Evolutionary conservation across 1,140 invertebrate genomes (phyloP), one percentile per base, ranked within the genome.

Genomic region (Chironomus striatipennis): DNA sequence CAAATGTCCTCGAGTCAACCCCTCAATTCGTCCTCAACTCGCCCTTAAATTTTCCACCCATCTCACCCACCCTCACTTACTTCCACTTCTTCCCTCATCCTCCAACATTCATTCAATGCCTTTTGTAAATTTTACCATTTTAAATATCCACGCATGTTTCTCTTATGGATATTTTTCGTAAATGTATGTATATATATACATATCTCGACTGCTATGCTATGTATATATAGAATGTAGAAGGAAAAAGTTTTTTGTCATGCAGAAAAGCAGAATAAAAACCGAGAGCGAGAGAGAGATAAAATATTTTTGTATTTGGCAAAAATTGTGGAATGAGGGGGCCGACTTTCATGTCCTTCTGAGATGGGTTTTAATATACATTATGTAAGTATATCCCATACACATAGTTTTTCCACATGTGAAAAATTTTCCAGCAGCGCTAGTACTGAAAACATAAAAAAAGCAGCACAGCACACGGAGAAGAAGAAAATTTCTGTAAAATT

Each of bases 71-170:
- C 18, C 65, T 8, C 8, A 18, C 47, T n/a, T 57, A n/a, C 47
- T 15, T n/a, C 12, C 12, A 57, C 47, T 47, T 2, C n/a, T 4
- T 57, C 47, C n/a, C 47, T 57, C 47, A n/a, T n/a, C 12, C n/a
- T 12, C 5, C 47, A 57, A 57, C 47, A 57, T 57, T n/a, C 12
- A 12, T 18, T 70, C 17, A 18, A 70, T 70, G 20, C 17, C 65
- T 70, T 70, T 70, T 70, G 65, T 70, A 70, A 70, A 70, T 70
- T 70, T 70, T 70, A 70, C 65, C 65, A 70, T 70, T 70, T 70
- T 18, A 70, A 70, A 70, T 70, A 70, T 70, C 65, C 65, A 70
- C 65, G 65, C 65, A 70, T 57, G 47, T 57, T 57, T 57, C 47
- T 57, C 47, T 57, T 57, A 57, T 70, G 65, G 17, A 70, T 70